Evolutionary conservation across 2,888 invertebrate genomes (phyloP), one percentile per base, ranked within the genome.

Genomic region (Caenorhabditis becei): DNA sequence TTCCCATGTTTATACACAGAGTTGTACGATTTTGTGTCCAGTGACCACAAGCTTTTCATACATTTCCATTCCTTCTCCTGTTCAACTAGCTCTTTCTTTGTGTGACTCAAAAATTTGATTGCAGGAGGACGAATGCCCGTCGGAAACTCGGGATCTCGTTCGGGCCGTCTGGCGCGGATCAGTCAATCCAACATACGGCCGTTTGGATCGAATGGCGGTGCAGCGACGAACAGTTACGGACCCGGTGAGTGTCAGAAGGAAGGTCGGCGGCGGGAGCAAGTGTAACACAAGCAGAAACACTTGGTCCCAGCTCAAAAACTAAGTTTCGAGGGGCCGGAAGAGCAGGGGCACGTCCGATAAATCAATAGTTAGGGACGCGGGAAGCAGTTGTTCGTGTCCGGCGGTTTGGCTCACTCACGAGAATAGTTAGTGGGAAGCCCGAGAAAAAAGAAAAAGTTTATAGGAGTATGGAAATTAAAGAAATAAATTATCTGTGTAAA

Each of bases 151-250:
- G 77, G 78, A 16, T 85, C 83, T 53, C 82, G 83, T 53, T 83
- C 85, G 54, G 83, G 85, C 54, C 83, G 85, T 26, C 72, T 85
- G 75, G 85, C 85, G 26, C 80, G 85, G 23, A 85, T 85, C 80
- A 83, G 83, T 41, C 84, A 85, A 62, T 75, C 75, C 20, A 85
- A 85, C 51, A 85, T 85, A 44, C 71, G 83, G 54, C 84, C 84
- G 59, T 85, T 79, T 44, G 81, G 81, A 47, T 83, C 78, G 24
- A 74, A 72, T 66, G 84, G 84, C 35, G 79, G 80, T 23, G 54
- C 26, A 24, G 61, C 71, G 20, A 59, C 61, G 62, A 71, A 77
- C 65, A 66, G 62, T 77, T 72, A 65, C 62, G 79, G 78, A 65
- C 78, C 75, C 41, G 82, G 82, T 82, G 32, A 67, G 67, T 63